These are phyloP conservation scores for Strigamia transsilvanica DNA, from an alignment of 2,888 invertebrate genomes.

Conservation along the genomic window DNA sequence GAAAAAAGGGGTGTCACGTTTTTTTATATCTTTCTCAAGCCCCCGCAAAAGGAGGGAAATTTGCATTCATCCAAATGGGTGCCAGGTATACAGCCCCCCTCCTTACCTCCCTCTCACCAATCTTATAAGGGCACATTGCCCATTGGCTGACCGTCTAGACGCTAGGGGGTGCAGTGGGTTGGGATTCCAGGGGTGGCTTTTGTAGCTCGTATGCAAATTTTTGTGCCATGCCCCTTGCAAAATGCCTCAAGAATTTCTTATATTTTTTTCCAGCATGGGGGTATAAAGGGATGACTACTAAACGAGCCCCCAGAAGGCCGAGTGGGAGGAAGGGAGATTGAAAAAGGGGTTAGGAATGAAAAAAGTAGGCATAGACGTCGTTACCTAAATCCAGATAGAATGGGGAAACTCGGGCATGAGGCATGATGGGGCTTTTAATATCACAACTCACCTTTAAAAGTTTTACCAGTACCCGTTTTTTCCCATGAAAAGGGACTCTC, in stretches of 20 bases:
- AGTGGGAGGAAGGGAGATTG: conserved; percentile 44
- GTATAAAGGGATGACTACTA: conserved; percentile 42
- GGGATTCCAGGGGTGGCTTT: conserved; percentile 48
- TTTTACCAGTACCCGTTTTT: conserved; percentile 31
- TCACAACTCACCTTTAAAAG: conserved; percentile 17
- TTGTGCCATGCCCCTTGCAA: conserved; percentile 31
- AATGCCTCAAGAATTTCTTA: conserved; percentile 48
- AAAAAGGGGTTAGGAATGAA: conserved; percentile 27
- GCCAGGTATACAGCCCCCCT: conserved; percentile 44
- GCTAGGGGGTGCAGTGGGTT: conserved; percentile 45
- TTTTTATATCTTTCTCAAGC: conserved; percentile 46
- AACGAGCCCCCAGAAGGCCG: conserved; percentile 15
- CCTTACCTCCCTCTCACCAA: conserved; percentile 48
- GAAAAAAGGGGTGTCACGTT: conserved; percentile 45
- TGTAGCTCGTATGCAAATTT: conserved; percentile 46
- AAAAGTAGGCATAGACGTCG: conserved; percentile 36
- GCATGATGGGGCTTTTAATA: conserved; percentile 32
- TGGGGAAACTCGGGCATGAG: conserved; percentile 45
- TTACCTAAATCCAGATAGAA: conserved; percentile 45
- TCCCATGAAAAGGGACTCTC: conserved; percentile 39
- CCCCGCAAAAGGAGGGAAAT: conserved; percentile 46
- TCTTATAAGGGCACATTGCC: conserved; percentile 48
- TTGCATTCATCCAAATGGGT: conserved; percentile 48
- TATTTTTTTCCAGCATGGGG: conserved; percentile 21
- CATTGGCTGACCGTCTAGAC: conserved; percentile 48